These are phyloP conservation scores for Stegodyphus dumicola DNA, from an alignment of 1,140 invertebrate species.

Conservation along the genomic window DNA sequence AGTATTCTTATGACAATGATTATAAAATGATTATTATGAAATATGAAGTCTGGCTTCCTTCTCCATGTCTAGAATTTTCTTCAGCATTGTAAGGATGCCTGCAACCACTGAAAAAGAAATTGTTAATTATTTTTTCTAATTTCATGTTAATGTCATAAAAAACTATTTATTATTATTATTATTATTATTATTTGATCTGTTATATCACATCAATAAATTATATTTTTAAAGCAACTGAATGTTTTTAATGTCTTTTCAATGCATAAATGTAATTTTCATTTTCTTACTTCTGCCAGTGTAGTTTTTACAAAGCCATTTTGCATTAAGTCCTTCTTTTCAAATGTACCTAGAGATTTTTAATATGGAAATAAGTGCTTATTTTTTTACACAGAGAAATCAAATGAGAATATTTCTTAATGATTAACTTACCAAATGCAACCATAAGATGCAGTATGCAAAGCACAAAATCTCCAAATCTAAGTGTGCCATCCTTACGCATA, in stretches of 20 bases:
- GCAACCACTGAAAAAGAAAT: slow-evolving; percentile 78
- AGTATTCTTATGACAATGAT: too few species aligned
- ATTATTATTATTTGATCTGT: neutral
- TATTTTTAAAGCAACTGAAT: neutral
- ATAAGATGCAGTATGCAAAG: slow-evolving; percentile 88
- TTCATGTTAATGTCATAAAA: neutral
- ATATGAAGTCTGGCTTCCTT: too few species aligned
- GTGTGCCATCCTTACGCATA: slow-evolving; percentile 92
- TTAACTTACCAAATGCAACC: slow-evolving; percentile 83
- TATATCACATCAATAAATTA: neutral
- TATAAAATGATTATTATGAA: too few species aligned
- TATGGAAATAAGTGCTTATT: neutral
- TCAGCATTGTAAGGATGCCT: slow-evolving; percentile 79
- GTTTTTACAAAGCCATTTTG: slow-evolving; percentile 86
- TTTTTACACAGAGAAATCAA: neutral
- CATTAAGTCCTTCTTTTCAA: slow-evolving; percentile 83
- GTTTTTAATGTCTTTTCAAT: neutral
- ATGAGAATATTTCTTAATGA: neutral
- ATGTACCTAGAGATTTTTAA: slow-evolving; percentile 74
- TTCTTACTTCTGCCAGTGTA: slow-evolving; percentile 79
- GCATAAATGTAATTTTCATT: neutral
- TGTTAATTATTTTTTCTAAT: neutral
- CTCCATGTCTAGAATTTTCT: neutral
- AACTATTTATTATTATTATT: neutral
- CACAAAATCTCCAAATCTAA: slow-evolving; percentile 93